Percentiles rank a stretch among this genome's conserved stretches.
Conservation (phyloP, 2,888 invertebrate species). For the Mactromeris polynyma region DNA sequence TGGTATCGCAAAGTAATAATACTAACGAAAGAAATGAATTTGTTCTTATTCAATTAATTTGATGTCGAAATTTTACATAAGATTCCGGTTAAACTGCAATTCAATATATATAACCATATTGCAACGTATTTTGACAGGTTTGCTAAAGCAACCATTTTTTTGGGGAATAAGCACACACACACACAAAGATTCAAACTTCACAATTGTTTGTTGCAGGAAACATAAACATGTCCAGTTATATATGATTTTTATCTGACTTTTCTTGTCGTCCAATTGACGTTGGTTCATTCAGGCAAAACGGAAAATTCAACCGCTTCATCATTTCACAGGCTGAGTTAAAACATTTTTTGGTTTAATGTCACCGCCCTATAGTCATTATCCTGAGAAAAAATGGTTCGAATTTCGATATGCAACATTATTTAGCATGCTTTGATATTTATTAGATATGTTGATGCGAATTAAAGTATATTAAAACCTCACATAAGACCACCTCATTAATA, state of each 20-base stretch:
- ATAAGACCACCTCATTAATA: too few species aligned
- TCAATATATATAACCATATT: not conserved
- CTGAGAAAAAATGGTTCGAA: too few species aligned
- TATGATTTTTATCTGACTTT: not conserved
- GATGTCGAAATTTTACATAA: constrained; percentile 5
- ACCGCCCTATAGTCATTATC: too few species aligned
- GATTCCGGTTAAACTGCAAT: not conserved
- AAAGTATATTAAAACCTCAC: too few species aligned
- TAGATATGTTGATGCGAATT: too few species aligned
- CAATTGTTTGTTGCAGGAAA: not conserved
- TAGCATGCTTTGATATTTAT: too few species aligned
- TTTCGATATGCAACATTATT: too few species aligned
- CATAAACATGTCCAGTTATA: not conserved
- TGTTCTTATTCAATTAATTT: too few species aligned
- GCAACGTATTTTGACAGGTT: not conserved
- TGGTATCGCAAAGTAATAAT: too few species aligned
- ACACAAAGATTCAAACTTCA: not conserved
- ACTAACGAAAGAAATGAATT: too few species aligned
- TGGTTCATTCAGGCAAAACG: not conserved
- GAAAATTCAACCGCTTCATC: not conserved
- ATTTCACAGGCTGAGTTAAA: not conserved
- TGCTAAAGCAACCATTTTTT: not conserved
- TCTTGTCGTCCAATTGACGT: not conserved
- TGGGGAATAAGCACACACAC: not conserved
- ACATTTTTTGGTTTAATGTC: too few species aligned